Evolutionary conservation across 2,888 invertebrate genomes (phyloP).

Genomic region (Macrophya alboannulata): DNA sequence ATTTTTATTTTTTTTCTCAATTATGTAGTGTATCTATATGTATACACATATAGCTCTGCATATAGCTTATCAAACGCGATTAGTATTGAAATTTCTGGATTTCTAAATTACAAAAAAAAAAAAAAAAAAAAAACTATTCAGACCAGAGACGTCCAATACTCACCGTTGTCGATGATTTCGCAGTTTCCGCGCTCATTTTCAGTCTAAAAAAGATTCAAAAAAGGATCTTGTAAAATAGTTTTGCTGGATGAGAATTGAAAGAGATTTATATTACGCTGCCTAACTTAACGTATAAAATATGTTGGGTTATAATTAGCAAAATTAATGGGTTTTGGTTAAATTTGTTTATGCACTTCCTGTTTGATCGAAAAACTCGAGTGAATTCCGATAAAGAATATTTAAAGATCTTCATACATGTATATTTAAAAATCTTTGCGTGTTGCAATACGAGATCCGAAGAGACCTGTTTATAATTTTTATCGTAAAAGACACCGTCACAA

Average conservation of each 20-base stretch:
- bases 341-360: neutral
- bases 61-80: neutral
- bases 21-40: neutral
- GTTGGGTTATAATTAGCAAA: neutral
- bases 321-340: neutral
- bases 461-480: conserved; percentile 44
- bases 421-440: conserved; percentile 7
- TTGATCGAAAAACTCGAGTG: neutral
- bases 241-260: neutral
- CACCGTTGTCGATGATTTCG: conserved; percentile 35
- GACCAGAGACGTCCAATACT: conserved; percentile 13
- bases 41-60: neutral
- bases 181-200: conserved; percentile 24
- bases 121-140: neutral
- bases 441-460: conserved; percentile 37
- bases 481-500: conserved; percentile 49
- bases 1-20: neutral
- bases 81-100: neutral
- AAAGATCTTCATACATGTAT: too few species aligned
- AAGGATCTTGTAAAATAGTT: neutral
- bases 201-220: neutral
- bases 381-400: neutral
- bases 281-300: neutral
- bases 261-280: neutral
- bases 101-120: neutral